Evolutionary conservation across 2,113 vertebrate genomes (phyloP), one percentile per base, ranked within the genome.

Genomic region (Plestiodon gilberti): DNA sequence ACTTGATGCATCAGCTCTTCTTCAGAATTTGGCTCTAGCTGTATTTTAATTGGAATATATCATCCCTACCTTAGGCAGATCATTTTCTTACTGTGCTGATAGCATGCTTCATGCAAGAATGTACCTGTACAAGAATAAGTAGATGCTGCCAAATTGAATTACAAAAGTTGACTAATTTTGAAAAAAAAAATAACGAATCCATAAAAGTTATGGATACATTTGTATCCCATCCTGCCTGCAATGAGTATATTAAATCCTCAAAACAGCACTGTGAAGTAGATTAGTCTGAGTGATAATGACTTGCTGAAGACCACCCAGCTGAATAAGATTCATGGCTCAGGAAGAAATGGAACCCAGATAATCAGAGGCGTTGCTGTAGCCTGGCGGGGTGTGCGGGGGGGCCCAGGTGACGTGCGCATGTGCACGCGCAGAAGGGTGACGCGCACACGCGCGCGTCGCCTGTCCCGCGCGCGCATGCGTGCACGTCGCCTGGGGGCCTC

Each of bases 11-110:
- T 33, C 43, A 55, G 48, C 30, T 67, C 73, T 62, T 18, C 52
- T 65, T 65, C 57, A 8, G 52, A 0, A 70, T 82, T n/a, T 75
- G 57, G 25, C 48, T 76, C 0, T 11, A 43, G 23, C 18, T 35
- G 9, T 78, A 20, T 78, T 87, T 84, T 73, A 86, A 48, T 89
- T 59, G 87, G 78, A 17, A 15, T 85, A 78, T 30, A 13, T 81
- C 38, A 22, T 61, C 33, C 35, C 1, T 1, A 65, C 84, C 81
- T 79, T 69, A 88, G 78, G 22, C 33, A 89, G 70, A 10, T 20
- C 38, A 1, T 28, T 73, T 48, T n/a, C 10, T 88, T 85, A 23
- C 33, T 81, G 38, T 73, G 82, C 38, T 78, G 84, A 83, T 85
- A 59, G 2, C 23, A 57, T 75, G 25, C 4, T 78, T 64, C 75